Base-by-base conservation (phyloP, 2,113 vertebrate species). In the Myiagra hebetior region DNA sequence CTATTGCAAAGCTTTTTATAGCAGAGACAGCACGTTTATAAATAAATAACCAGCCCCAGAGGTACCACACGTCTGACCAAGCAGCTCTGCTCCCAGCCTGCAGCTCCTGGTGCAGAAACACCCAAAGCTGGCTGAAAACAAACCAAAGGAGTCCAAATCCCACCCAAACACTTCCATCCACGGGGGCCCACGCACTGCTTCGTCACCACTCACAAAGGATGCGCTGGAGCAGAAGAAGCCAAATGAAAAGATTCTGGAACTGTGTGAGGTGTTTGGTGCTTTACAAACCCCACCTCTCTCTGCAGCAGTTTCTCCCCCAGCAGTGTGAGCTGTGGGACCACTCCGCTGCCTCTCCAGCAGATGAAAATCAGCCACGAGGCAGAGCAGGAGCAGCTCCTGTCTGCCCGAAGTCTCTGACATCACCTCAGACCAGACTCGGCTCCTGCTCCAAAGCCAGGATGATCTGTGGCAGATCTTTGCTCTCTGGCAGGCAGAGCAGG, bases 1-100 rank as follows among this genome's bases (percentile, higher is more conserved):
- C 83, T 42, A 97, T 97, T 96, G 97, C 97, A 97, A 96, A 91
- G 91, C 96, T 96, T 98, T 98, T 96, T 94, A 96, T 92, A 97
- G 98, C 75, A 64, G 79, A 96, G 96, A 69, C 84, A 84, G 93
- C 85, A 88, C 77, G 31, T 76, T 91, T 70, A 95, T 95, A 97
- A 96, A 97, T 96, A 97, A 97, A 93, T 75, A 88, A 72, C 35
- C 68, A 80, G 78, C 59, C 83, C 59, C 60, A 37, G 55, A 64
- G 77, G 90, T 69, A 91, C 52, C 64, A 44, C 60, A 41, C 1
- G 16, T 74, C 81, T 52, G 87, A 77, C 82, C 84, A 27, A 70
- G 55, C 55, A 77, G 44, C 59, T 35, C 69, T 47, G n/a, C 68
- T 73, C 73, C 21, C 28, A 72, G 62, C 67, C 60, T 35, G 67